Evolutionary conservation across 2,113 vertebrate genomes (phyloP).

Genomic region (Lontra canadensis): DNA sequence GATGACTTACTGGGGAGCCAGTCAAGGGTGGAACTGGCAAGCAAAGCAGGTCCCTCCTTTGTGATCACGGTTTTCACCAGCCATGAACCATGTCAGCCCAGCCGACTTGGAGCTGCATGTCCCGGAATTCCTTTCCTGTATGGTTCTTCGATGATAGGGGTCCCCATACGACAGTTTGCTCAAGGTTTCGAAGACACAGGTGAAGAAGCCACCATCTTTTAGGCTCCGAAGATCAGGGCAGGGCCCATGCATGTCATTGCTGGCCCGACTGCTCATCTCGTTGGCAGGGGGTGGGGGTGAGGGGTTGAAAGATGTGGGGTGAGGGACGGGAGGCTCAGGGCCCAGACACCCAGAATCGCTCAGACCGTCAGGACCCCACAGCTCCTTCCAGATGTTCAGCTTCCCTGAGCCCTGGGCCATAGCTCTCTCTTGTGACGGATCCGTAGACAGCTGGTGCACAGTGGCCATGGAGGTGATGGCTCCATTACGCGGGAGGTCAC

Average conservation of each 20-base stretch:
- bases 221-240: rapidly evolving
- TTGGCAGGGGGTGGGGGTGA: too few relatives aligned
- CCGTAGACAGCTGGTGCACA: background rate
- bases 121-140: background rate
- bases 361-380: background rate
- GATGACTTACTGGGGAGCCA: background rate
- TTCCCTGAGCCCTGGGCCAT: background rate
- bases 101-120: rapidly evolving
- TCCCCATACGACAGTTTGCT: background rate
- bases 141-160: background rate
- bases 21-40: too few relatives aligned
- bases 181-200: background rate
- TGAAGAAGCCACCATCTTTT: background rate
- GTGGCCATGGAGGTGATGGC: background rate
- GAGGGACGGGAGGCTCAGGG: rapidly evolving
- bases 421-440: background rate
- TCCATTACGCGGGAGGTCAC: rapidly evolving
- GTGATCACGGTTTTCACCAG: background rate
- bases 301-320: background rate
- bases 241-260: rapidly evolving
- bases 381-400: background rate
- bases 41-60: background rate
- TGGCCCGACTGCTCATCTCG: background rate
- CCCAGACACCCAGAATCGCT: rapidly evolving
- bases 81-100: background rate